Conservation (phyloP, 2,888 invertebrate genomes). For the Mechanitis mazaeus region DNA sequence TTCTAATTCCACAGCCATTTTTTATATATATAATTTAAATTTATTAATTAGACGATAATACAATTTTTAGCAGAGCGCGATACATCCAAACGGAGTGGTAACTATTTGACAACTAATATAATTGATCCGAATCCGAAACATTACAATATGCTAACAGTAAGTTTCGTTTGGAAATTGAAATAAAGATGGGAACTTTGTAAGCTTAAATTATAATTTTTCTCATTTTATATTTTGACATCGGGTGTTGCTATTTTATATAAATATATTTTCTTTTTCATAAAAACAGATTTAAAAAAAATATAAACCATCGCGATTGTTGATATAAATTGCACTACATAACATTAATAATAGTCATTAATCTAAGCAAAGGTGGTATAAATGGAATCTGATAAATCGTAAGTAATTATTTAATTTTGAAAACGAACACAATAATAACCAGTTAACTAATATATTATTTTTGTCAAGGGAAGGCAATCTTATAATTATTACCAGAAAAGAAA, state of each 20-base stretch:
- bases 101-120: conserved; percentile 54
- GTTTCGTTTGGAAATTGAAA: background rate
- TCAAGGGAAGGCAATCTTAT: conserved; percentile 51
- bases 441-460: conserved; percentile 9
- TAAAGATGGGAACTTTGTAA: background rate
- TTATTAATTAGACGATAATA: conserved; percentile 44
- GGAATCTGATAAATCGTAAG: conserved; percentile 23
- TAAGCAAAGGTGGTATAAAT: conserved; percentile 9
- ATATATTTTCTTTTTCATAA: too few relatives aligned
- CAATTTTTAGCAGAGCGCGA: conserved; percentile 34
- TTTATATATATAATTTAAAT: conserved; percentile 33
- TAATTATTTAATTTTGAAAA: background rate
- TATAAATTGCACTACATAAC: background rate
- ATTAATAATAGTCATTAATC: background rate
- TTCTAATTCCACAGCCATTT: conserved; percentile 64
- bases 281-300: too few relatives aligned
- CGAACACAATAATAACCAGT: background rate
- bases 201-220: too few relatives aligned
- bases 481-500: conserved; percentile 44
- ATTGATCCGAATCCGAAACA: background rate
- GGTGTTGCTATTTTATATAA: too few relatives aligned
- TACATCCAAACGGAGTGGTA: conserved; percentile 36
- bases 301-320: too few relatives aligned
- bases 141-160: background rate
- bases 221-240: too few relatives aligned